Base-by-base conservation (phyloP, 1,140 invertebrate species). In the Intoshia linei region DNA sequence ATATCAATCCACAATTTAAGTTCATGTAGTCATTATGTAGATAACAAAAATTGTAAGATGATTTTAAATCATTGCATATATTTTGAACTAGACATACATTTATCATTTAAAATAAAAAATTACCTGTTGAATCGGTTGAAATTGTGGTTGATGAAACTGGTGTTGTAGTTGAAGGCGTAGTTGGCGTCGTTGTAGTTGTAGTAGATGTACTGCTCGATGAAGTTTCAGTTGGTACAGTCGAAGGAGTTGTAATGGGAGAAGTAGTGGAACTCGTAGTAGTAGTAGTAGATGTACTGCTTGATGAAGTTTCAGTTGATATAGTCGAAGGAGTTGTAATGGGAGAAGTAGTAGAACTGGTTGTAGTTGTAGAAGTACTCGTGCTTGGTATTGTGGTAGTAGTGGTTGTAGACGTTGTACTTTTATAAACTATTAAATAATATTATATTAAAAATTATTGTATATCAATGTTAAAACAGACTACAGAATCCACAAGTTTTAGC, bases 301-400 rank as follows among this genome's bases (percentile, higher is more conserved):
- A 24, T 22, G 40, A 36, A n/a, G 34, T 19, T 10, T 14, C 30
- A 13, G 18, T 37, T 5, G 33, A 20, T 4, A 34, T 42, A 14
- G 34, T 39, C 20, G 40, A 37, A 24, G 33, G 36, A 5, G 40
- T 37, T 7, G 40, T 42, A 11, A 34, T 39, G 13, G 40, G 29
- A 13, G 40, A 27, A 4, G 27, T 42, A 7, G 40, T 42, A n/a
- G 40, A 42, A 11, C 15, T 36, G 23, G 33, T 25, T 4, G 40
- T 42, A 37, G 41, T 38, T 11, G 32, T 42, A 27, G 29, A 38
- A 14, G 41, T 41, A 14, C 40, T 43, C 13, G 30, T 42, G 36
- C 15, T 36, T 3, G 40, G 38, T 25, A 34, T 43, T 4, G 34
- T 39, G 13, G 24, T 30, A 4, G 18, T 37, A 34, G 29, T 32